Conservation (phyloP, 2,113 vertebrate genomes). For the Corydoras maculifer region DNA sequence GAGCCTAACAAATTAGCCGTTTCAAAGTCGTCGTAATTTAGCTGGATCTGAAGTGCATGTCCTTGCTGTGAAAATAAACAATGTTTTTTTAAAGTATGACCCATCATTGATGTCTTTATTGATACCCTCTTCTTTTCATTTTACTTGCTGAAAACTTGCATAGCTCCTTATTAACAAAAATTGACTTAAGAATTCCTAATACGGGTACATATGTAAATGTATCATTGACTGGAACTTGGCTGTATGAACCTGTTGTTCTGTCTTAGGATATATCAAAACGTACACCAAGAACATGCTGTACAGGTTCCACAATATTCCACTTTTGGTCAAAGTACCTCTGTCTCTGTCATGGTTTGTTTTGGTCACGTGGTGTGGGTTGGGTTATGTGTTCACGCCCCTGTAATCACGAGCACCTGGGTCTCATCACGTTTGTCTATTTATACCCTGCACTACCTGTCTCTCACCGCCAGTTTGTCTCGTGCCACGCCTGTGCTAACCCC, state of each 20-base stretch:
- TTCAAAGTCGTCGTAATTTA: conserved; percentile 29
- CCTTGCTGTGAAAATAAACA: conserved; percentile 1
- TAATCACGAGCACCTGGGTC: no score
- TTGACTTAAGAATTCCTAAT: background rate
- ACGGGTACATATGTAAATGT: background rate
- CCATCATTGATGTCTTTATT: conserved; percentile 9
- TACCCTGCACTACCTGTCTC: no score
- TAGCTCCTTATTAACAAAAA: background rate
- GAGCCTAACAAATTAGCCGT: background rate
- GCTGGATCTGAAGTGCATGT: conserved; percentile 15
- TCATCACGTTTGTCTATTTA: no score
- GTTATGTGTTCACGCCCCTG: no score
- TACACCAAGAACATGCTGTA: conserved; percentile 13
- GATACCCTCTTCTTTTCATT: background rate
- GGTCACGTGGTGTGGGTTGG: no score
- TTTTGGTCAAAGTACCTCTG: conserved; percentile 23
- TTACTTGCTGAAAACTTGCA: background rate
- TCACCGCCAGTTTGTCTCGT: no score
- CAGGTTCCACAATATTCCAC: conserved; percentile 17
- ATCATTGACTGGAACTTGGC: background rate
- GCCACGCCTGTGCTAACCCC: no score
- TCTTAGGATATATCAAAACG: background rate
- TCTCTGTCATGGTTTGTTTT: no score
- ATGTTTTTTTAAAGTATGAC: conserved; percentile 4
- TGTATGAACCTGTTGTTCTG: conserved; percentile 14